Conservation (phyloP, 1,140 invertebrate genomes). For the Papilio dardanus region DNA sequence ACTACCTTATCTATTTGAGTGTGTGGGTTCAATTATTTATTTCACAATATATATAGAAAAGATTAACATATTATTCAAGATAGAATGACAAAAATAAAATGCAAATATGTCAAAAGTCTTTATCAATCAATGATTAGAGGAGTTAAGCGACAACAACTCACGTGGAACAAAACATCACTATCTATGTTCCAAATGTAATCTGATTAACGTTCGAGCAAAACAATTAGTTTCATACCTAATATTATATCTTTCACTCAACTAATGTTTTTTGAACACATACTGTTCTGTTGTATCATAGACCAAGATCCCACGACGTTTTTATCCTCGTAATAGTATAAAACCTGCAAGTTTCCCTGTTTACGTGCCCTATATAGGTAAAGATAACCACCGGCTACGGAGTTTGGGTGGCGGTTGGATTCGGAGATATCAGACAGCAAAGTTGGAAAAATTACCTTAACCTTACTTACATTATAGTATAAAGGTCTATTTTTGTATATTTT, state of each 20-base stretch:
- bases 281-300: not conserved
- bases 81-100: not conserved
- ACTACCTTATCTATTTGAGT: not conserved
- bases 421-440: too few species aligned
- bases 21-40: not conserved
- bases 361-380: too few species aligned
- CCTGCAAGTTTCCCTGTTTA: too few species aligned
- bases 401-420: too few species aligned
- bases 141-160: not conserved
- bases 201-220: not conserved
- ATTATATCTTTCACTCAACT: not conserved
- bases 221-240: not conserved
- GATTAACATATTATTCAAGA: not conserved
- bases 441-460: too few species aligned
- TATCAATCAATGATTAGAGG: slow-evolving; percentile 17
- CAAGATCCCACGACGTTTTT: too few species aligned
- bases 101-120: not conserved
- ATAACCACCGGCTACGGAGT: too few species aligned
- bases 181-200: slow-evolving; percentile 4
- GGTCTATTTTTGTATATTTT: too few species aligned
- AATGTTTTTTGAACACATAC: not conserved
- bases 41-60: not conserved
- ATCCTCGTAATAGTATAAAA: too few species aligned
- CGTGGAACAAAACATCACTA: not conserved
- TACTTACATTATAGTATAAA: too few species aligned